These are phyloP conservation scores for Tenthredo mesomela DNA, from an alignment of 2,888 invertebrate genomes.

Conservation along the genomic window DNA sequence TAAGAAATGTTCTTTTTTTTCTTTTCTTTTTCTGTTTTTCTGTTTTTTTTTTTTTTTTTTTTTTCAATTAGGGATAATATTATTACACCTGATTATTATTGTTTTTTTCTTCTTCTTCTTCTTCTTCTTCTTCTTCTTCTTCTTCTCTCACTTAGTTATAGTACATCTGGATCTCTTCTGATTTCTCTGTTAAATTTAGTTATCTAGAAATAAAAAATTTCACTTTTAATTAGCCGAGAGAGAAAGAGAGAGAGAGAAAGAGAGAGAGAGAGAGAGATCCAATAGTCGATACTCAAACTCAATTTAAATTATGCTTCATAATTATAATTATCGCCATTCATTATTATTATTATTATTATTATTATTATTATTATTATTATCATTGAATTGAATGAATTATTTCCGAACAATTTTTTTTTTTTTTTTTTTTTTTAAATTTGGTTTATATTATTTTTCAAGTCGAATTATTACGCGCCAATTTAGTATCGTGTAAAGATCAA, in stretches of 20 bases:
- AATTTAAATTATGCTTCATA: background rate
- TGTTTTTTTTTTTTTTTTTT: background rate
- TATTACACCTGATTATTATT: background rate
- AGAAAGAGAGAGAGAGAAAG: background rate
- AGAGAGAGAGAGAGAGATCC: background rate
- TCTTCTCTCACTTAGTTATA: conserved; percentile 3
- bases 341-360: background rate
- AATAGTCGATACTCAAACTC: background rate
- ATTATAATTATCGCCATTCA: background rate
- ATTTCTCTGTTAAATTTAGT: background rate
- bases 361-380: background rate
- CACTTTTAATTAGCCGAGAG: background rate
- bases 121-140: background rate
- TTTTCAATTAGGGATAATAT: background rate
- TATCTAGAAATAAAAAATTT: background rate
- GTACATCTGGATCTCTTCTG: background rate
- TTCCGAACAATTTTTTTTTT: background rate
- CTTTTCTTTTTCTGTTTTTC: background rate
- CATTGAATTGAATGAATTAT: background rate
- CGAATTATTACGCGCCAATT: background rate
- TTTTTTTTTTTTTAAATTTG: too few species aligned
- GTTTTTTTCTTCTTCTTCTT: background rate
- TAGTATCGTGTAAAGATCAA: background rate
- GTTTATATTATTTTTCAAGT: background rate
- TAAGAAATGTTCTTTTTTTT: background rate